phyloP scores from a whole-genome alignment of 2,888 invertebrate genomes.

The Mesorhabditis sp. region DNA sequence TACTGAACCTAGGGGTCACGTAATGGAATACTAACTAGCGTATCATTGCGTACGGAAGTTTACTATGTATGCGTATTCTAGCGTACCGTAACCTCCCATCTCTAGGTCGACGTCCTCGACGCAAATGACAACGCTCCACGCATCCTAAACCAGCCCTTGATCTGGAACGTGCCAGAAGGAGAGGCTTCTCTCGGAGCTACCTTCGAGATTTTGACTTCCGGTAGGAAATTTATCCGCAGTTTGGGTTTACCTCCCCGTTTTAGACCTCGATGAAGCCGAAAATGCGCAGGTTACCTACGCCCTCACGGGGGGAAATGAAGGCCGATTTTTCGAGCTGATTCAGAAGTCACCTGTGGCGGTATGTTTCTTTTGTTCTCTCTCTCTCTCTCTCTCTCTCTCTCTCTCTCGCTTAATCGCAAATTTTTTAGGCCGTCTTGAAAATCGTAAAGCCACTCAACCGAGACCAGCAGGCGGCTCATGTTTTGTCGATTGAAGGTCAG shows the following conservation, averaged over 20 bases:
- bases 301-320: slow-evolving; percentile 25
- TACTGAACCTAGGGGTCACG: too few relatives aligned
- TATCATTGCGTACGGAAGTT: too few relatives aligned
- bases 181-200: not conserved
- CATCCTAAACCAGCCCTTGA: slow-evolving; percentile 24
- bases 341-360: slow-evolving; percentile 8
- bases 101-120: slow-evolving; percentile 22
- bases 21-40: too few relatives aligned
- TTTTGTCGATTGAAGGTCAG: too few relatives aligned
- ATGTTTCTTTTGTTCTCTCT: not conserved
- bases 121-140: slow-evolving; percentile 20
- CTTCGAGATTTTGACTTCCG: not conserved
- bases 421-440: too few relatives aligned
- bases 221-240: not conserved
- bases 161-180: slow-evolving; percentile 38
- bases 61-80: too few relatives aligned
- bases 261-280: slow-evolving; percentile 13
- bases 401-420: too few relatives aligned
- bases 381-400: too few relatives aligned
- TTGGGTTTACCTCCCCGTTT: not conserved
- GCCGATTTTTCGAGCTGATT: slow-evolving; percentile 23
- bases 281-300: slow-evolving; percentile 16
- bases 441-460: too few relatives aligned
- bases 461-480: too few relatives aligned
- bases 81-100: not conserved